Evolutionary conservation across 2,797 vertebrate species (phyloP).

Genomic region (Eutrigla gurnardus): DNA sequence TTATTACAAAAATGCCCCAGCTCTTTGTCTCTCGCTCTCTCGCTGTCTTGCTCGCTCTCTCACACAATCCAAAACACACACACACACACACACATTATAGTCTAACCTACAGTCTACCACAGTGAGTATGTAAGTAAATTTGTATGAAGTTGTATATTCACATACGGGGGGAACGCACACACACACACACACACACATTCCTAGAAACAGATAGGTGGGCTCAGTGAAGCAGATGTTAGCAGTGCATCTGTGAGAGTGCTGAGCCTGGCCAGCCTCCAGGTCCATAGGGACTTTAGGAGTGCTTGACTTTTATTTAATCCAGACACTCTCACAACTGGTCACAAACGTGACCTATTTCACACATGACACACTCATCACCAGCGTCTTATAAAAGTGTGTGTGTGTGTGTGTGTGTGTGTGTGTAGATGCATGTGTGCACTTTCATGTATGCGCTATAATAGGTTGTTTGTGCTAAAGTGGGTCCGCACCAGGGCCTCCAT

Average conservation of each 20-base stretch:
- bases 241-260: slow-evolving; percentile 32
- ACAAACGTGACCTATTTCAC: slow-evolving; percentile 54
- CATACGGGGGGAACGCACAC: background rate
- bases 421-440: slow-evolving; percentile 14
- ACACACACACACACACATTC: slow-evolving; percentile 14
- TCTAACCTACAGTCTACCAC: background rate
- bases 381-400: slow-evolving; percentile 3
- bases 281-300: slow-evolving; percentile 38
- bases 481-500: slow-evolving; percentile 26
- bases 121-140: slow-evolving; percentile 16
- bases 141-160: slow-evolving; percentile 21
- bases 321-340: slow-evolving; percentile 50
- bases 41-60: background rate
- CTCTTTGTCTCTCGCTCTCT: background rate
- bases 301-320: slow-evolving; percentile 58
- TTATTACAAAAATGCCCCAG: slow-evolving; percentile 7
- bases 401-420: background rate
- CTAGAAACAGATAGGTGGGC: slow-evolving; percentile 50
- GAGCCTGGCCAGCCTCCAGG: slow-evolving; percentile 41
- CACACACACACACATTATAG: background rate
- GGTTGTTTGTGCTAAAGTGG: slow-evolving; percentile 43
- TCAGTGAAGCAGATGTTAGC: slow-evolving; percentile 64
- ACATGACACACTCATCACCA: slow-evolving; percentile 34
- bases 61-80: background rate
- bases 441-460: slow-evolving; percentile 28